phyloP scores from a whole-genome alignment of 2,113 vertebrate genomes.

The Corvus moneduloides region DNA sequence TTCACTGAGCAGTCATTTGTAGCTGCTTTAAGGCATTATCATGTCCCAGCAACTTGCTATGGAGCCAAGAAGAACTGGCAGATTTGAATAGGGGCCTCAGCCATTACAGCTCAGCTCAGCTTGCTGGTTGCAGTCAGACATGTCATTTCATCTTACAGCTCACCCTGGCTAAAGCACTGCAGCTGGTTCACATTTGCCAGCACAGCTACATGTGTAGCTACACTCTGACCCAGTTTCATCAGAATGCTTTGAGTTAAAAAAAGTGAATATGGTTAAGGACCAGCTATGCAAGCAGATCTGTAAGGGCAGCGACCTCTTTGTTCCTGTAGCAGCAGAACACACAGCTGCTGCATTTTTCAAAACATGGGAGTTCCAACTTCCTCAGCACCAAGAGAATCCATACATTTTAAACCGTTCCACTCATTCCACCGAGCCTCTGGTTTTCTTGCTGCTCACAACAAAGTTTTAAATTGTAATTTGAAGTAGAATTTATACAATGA shows the following conservation, averaged over 20 bases:
- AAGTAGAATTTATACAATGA: neutral
- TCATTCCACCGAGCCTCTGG: conserved; percentile 9
- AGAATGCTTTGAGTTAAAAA: conserved; percentile 41
- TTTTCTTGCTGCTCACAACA: conserved; percentile 51
- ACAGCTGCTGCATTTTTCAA: conserved; percentile 69
- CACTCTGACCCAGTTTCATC: conserved; percentile 56
- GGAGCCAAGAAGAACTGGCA: conserved; percentile 56
- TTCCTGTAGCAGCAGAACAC: conserved; percentile 60
- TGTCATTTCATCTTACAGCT: conserved; percentile 19
- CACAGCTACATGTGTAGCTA: conserved; percentile 27
- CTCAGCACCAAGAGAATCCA: conserved; percentile 55
- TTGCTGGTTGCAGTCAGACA: conserved; percentile 15
- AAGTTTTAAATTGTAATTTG: neutral
- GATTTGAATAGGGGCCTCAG: conserved; percentile 45
- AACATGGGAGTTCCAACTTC: conserved; percentile 63
- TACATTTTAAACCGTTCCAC: conserved; percentile 57
- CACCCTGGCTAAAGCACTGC: neutral
- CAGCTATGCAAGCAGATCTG: conserved; percentile 34
- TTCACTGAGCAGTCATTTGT: conserved; percentile 24
- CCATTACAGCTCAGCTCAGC: neutral
- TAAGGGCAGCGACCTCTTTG: conserved; percentile 42
- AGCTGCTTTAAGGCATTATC: conserved; percentile 39
- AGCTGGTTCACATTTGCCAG: conserved; percentile 56
- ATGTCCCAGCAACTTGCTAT: neutral
- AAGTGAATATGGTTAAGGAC: conserved; percentile 29